Base-by-base conservation (phyloP, 2,113 vertebrate genomes). In the Clarias batrachus region DNA sequence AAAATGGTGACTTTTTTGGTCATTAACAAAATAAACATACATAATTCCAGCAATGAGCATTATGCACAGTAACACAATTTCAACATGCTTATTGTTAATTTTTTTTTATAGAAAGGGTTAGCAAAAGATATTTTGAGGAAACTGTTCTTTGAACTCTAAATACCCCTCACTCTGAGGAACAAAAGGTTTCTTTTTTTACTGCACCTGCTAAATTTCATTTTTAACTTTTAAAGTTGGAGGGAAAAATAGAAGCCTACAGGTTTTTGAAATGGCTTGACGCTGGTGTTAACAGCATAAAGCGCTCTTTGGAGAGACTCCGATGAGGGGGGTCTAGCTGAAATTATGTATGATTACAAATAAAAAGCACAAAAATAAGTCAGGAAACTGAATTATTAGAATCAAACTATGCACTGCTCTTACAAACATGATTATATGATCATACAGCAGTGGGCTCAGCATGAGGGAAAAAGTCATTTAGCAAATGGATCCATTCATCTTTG, bases 401-500 rank as follows among this genome's bases (percentile, higher is more conserved):
- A n/a, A 52, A 63, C 62, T 21, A 23, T 21, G 52, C 27, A n/a
- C 48, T 57, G 74, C 60, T 57, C 7, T 68, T 66, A 56, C 63
- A 57, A 37, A 66, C 60, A 57, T 14, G 17, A 54, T 63, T 65
- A 13, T 57, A 33, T 79, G 73, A 63, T 66, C 59, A 52, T 8
- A 54, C 25, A 25, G 41, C 30, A 71, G 1, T 73, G n/a, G 23
- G 65, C 63, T 83, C 19, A 70, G 65, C 62, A 68, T 78, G 74
- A 56, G 74, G 33, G n/a, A 60, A 81, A 60, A 74, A 54, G 83
- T 85, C 78, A 54, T 73, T 82, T 79, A 8, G 70, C 27, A 85
- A 71, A 68, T 62, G 63, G 37, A 37, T 27, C 63, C 37, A 60
- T 86, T 85, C 59, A 27, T 89, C 83, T 82, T 85, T 81, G 48